These are phyloP conservation scores for Podargus strigoides DNA, from an alignment of 2,797 vertebrate genomes.

Conservation along the genomic window DNA sequence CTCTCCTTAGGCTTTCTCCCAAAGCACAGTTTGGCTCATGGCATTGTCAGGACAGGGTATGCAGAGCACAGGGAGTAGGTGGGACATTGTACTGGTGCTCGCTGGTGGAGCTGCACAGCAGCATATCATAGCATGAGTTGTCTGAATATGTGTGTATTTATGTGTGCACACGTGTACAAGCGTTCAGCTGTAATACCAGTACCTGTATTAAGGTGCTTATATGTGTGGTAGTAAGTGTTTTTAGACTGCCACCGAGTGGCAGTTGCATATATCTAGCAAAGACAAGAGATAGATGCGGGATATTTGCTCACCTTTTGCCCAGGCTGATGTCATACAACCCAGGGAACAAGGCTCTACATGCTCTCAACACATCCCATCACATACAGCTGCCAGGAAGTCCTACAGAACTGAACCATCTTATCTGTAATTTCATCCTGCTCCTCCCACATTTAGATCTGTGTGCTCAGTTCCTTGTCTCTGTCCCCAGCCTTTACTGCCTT, in stretches of 20 bases:
- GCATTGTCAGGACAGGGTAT: neutral
- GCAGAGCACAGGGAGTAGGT: neutral
- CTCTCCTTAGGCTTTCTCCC: neutral
- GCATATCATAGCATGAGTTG: fast-evolving
- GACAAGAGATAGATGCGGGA: neutral
- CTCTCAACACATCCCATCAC: neutral
- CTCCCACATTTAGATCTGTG: neutral
- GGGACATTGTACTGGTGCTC: too few species aligned
- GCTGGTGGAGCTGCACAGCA: neutral
- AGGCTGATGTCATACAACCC: neutral
- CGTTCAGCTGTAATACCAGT: fast-evolving
- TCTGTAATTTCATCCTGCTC: neutral
- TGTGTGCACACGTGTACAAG: neutral
- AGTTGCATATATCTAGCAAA: neutral
- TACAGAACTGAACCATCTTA: neutral
- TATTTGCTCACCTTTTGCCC: neutral
- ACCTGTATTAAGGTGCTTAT: neutral
- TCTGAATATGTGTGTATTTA: neutral
- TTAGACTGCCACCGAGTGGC: constrained; percentile 46
- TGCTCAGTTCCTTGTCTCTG: neutral
- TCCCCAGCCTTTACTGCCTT: neutral
- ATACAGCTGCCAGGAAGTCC: neutral
- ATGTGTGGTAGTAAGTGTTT: neutral
- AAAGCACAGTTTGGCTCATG: neutral
- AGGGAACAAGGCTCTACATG: neutral